Evolutionary conservation across 2,888 invertebrate genomes (phyloP), one percentile per base, ranked within the genome.

Genomic region (Papilio elwesi): DNA sequence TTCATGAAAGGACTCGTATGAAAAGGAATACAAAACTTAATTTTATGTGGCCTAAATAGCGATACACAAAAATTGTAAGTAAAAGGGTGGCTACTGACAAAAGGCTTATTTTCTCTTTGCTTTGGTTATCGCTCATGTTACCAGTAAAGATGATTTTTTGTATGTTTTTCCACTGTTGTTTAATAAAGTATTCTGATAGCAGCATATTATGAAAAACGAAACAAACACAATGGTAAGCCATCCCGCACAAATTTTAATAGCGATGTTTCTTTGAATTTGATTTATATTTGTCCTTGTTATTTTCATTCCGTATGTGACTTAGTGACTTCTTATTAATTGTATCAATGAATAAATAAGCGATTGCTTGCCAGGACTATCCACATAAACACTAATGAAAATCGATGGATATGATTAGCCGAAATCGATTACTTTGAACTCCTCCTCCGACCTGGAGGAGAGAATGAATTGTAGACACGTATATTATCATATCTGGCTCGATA

Each of bases 51-150:
- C 59, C 62, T 43, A 26, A 51, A 69, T 63, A 52, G 1, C 51
- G 13, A 51, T 10, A 63, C 43, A 47, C 15, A 26, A 49, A 59
- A 68, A 69, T 43, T 26, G 12, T 15, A 43, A n/a, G 51, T 43
- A 69, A 62, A 59, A 69, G 15, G 16, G 43, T 15, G 15, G n/a
- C 51, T 38, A 16, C 12, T 26, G 5, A 63, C 51, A 69, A 63
- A 69, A 52, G 62, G 48, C 59, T 26, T 52, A 53, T 63, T 69
- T 63, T 69, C 69, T 38, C 62, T 63, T 69, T 69, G 43, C 59
- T 16, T 26, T 36, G 11, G 6, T 59, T 59, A 38, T 38, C 9
- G 38, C 59, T 26, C 4, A n/a, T 59, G 59, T 59, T 4, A 38
- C 8, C 57, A 57, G 2, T 38, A n/a, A 57, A 57, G 7, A 55